A percentile compares a stretch with the other conserved stretches of the same genome.
Evolutionary conservation across 2,888 invertebrate species (phyloP).

Genomic region (Branchipolynoe longqiensis): DNA sequence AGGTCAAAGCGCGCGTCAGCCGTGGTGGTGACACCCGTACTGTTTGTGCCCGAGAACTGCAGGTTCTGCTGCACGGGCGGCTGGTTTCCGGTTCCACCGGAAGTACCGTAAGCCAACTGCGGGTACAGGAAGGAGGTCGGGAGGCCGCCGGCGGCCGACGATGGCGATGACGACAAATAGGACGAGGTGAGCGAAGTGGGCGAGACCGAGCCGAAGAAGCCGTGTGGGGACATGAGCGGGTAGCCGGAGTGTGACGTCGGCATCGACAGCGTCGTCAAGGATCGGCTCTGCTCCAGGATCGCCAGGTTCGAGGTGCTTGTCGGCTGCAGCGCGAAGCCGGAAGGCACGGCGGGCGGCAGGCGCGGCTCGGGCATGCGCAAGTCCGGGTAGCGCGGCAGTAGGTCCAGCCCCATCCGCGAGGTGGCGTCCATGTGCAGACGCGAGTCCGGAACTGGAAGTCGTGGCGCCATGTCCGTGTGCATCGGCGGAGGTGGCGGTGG

Average conservation of each 20-base stretch:
- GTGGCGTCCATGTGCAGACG: neutral
- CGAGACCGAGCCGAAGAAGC: conserved; percentile 70
- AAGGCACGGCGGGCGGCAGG: conserved; percentile 18
- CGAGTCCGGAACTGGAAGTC: neutral
- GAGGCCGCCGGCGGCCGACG: conserved; percentile 70
- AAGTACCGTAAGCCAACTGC: conserved; percentile 71
- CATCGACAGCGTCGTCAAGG: conserved; percentile 70
- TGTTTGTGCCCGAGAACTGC: neutral
- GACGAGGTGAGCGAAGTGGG: conserved; percentile 72
- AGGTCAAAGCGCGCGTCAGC: conserved; percentile 31
- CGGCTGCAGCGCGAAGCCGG: conserved; percentile 47
- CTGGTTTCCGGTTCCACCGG: neutral
- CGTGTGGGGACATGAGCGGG: conserved; percentile 71
- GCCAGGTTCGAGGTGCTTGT: conserved; percentile 56
- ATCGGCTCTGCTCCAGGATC: conserved; percentile 59
- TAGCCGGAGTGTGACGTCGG: conserved; percentile 66
- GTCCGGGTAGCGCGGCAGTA: conserved; percentile 57
- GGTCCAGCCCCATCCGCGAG: conserved; percentile 18
- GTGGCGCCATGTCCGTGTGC: neutral
- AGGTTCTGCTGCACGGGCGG: neutral
- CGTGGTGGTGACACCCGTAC: neutral
- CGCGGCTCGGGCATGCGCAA: conserved; percentile 39
- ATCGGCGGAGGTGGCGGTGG: conserved; percentile 29
- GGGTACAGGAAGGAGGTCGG: conserved; percentile 79
- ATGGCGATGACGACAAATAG: conserved; percentile 73